Conservation (phyloP, 2,113 vertebrate genomes). For the Zootoca vivipara region DNA sequence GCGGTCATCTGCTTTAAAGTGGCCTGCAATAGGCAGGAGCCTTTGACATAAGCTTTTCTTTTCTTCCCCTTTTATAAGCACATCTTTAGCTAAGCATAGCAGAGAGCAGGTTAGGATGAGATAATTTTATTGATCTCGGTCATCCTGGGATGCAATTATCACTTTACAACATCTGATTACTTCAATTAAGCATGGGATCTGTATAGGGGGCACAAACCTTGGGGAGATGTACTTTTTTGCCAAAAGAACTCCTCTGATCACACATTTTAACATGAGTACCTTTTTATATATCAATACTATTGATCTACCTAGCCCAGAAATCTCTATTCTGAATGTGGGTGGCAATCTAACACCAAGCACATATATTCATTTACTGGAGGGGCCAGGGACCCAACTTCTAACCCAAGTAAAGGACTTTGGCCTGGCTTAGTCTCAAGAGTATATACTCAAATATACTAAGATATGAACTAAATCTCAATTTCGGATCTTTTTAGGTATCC, state of each 20-base stretch:
- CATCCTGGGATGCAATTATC: conserved; percentile 10
- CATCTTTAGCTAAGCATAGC: conserved; percentile 22
- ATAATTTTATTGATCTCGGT: conserved; percentile 11
- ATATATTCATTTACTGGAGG: not conserved
- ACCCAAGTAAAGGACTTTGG: too few species aligned
- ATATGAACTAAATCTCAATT: not conserved
- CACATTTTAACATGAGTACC: not conserved
- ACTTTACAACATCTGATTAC: not conserved
- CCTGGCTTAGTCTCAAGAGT: too few species aligned
- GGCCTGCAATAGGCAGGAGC: not conserved
- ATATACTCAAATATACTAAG: too few species aligned
- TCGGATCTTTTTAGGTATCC: not conserved
- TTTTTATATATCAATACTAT: too few species aligned
- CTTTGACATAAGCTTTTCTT: not conserved
- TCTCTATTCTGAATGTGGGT: not conserved
- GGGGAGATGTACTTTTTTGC: not conserved
- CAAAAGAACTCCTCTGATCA: not conserved
- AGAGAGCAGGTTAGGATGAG: not conserved
- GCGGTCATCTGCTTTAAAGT: not conserved
- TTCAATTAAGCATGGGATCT: not conserved
- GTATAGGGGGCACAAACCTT: not conserved
- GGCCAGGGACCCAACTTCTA: too few species aligned
- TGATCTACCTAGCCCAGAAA: not conserved
- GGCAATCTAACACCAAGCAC: not conserved
- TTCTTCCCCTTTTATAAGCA: not conserved